Conservation (phyloP, 1,140 invertebrate species). For the Zeugodacus cucurbitae region DNA sequence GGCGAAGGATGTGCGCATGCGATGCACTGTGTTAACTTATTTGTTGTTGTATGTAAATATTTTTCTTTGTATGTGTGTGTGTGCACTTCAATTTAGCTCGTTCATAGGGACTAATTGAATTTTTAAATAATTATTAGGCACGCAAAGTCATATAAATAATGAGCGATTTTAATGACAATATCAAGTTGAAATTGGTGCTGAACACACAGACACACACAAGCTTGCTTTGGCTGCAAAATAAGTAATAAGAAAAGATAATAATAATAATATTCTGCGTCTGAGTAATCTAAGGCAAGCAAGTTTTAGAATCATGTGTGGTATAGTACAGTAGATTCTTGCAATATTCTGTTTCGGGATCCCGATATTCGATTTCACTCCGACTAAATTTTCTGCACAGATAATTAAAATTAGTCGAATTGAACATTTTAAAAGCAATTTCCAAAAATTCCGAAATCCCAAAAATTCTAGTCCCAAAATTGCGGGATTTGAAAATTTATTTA, state of each 20-base stretch:
- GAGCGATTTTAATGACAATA: conserved; percentile 31
- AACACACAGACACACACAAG: neutral
- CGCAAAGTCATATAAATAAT: conserved; percentile 22
- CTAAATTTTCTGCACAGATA: no score
- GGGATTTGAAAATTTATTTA: neutral
- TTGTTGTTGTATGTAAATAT: neutral
- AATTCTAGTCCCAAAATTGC: neutral
- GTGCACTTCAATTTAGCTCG: neutral
- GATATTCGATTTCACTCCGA: neutral
- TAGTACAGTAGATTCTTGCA: no score
- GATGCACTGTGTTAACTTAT: neutral
- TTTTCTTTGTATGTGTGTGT: neutral
- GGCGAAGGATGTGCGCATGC: neutral
- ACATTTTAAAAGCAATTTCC: neutral
- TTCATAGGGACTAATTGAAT: conserved; percentile 25
- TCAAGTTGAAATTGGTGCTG: neutral
- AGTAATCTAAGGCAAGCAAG: neutral
- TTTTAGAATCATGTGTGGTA: no score
- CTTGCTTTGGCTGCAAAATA: neutral
- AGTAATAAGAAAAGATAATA: neutral
- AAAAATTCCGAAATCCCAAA: neutral
- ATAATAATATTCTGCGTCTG: neutral
- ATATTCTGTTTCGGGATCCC: neutral
- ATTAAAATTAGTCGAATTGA: neutral
- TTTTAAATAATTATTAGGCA: conserved; percentile 29